These are phyloP conservation scores for Daphoenositta chrysoptera DNA, from an alignment of 2,113 vertebrate species.

Conservation along the genomic window DNA sequence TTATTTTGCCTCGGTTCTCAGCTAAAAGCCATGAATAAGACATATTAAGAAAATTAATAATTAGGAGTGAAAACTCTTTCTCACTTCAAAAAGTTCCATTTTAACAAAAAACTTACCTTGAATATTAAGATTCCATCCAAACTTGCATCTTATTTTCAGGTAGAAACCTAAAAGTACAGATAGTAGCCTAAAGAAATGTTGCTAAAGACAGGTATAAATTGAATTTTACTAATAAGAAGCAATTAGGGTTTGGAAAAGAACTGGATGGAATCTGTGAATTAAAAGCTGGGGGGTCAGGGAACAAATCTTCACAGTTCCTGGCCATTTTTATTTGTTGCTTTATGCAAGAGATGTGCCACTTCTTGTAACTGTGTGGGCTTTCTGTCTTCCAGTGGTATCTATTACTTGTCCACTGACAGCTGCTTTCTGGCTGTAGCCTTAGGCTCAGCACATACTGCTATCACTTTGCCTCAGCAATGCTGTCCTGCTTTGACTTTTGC, in stretches of 20 bases:
- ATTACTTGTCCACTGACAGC: conserved; percentile 11
- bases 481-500: conserved; percentile 30
- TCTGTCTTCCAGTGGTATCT: background rate
- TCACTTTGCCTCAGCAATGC: background rate
- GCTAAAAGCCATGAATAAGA: background rate
- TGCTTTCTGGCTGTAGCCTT: conserved; percentile 22
- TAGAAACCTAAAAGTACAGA: background rate
- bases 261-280: background rate
- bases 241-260: background rate
- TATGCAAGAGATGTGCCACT: background rate
- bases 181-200: background rate
- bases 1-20: background rate
- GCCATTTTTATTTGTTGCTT: background rate
- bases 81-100: background rate
- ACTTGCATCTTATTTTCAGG: background rate
- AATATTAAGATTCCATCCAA: background rate
- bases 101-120: background rate
- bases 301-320: background rate
- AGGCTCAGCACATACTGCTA: background rate
- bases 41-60: background rate
- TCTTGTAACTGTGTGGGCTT: background rate
- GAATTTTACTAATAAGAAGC: conserved; percentile 5
- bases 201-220: background rate
- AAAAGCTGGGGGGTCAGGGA: background rate
- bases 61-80: background rate